Evolutionary conservation across 2,113 vertebrate genomes (phyloP), one percentile per base, ranked within the genome.

Genomic region (Tauraco erythrolophus): DNA sequence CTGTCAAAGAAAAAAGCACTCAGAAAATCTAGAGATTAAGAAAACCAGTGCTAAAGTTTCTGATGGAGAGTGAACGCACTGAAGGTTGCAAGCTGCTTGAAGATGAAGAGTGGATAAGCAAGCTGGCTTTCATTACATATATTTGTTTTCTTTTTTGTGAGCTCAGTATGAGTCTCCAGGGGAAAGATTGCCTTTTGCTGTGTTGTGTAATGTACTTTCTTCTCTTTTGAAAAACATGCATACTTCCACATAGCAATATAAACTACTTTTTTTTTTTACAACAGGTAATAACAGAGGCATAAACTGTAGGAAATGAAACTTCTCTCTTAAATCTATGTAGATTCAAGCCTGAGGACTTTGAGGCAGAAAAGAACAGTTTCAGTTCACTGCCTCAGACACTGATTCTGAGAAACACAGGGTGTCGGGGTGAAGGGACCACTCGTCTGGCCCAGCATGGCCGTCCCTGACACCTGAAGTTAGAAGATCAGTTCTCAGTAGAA

Each of bases 361-460:
- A 81, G 33, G 28, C 25, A 80, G 72, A 39, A 84, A 92, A 53
- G 7, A 70, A 14, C 21, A 21, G 6, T 58, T 87, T 75, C 56
- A 87, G 11, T 46, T 82, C 65, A 30, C 50, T 66, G 11, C 19
- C 11, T 86, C 33, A 48, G 18, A 33, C 2, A 5, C 0, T 0
- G 25, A 31, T 48, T 23, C 33, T 92, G 54, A 46, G 9, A 88
- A 51, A 51, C 2, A 3, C 14, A 62, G 22, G 17, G 25, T 68
- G 5, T 15, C 4, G 4, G 31, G 25, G 15, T 35, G 75, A 54
- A 60, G 45, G 19, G 37, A 60, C 9, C 23, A 53, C 18, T 8
- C 2, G 0, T 77, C 35, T 77, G 58, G 39, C 22, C 6, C 0
- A 0, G 30, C 0, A 1, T 39, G 30, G 6, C 61, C 30, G 18